These are phyloP conservation scores for Choloepus didactylus DNA, from an alignment of 2,797 vertebrate genomes.

Conservation along the genomic window DNA sequence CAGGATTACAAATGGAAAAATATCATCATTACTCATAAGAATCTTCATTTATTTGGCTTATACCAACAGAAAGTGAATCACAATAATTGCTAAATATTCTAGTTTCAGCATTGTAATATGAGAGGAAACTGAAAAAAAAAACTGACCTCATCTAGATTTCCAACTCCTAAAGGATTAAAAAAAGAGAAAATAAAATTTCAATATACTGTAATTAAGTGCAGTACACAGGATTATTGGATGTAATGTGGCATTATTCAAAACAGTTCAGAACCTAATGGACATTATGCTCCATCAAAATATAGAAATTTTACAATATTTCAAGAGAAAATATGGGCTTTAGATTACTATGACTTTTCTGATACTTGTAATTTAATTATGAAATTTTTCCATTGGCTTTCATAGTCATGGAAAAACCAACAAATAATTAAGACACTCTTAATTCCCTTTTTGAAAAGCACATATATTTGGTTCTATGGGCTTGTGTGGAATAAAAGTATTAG, in stretches of 20 bases:
- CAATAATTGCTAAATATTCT: slow-evolving; percentile 57
- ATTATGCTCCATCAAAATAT: slow-evolving; percentile 7
- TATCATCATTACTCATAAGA: slow-evolving; percentile 22
- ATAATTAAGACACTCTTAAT: neutral
- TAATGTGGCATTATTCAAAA: slow-evolving; percentile 30
- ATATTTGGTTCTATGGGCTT: neutral
- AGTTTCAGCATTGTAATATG: neutral
- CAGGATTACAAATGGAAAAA: slow-evolving; percentile 57
- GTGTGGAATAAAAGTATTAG: neutral
- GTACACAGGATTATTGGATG: neutral
- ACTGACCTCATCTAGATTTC: slow-evolving; percentile 85
- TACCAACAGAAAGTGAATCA: slow-evolving; percentile 17
- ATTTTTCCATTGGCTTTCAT: slow-evolving; percentile 44
- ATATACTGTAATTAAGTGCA: slow-evolving; percentile 19
- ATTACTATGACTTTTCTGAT: neutral
- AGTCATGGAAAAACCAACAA: slow-evolving; percentile 30
- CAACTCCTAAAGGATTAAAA: slow-evolving; percentile 81
- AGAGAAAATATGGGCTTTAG: neutral
- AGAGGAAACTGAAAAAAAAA: slow-evolving; percentile 4
- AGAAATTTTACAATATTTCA: neutral
- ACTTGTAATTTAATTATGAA: slow-evolving; percentile 45
- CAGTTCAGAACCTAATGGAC: slow-evolving; percentile 36
- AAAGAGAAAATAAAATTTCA: slow-evolving; percentile 68
- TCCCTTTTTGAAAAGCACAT: neutral
- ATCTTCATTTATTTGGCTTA: slow-evolving; percentile 61